Percentiles rank a stretch among this genome's conserved stretches.
Conservation (phyloP, 2,888 invertebrate species). For the Caenorhabditis drosophilae region DNA sequence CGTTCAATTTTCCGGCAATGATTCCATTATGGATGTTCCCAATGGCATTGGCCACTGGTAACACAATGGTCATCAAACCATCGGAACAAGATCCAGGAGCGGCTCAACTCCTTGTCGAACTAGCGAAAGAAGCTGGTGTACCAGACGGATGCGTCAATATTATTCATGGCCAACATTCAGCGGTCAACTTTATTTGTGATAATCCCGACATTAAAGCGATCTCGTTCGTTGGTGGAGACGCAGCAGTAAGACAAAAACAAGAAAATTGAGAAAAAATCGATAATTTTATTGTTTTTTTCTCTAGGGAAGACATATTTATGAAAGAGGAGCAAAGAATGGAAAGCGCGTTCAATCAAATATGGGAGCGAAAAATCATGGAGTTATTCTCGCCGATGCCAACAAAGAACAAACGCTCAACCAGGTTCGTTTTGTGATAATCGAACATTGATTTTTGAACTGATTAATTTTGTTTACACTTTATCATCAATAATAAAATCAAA, state of each 20-base stretch:
- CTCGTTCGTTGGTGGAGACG: constrained; percentile 96
- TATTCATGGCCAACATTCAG: constrained; percentile 90
- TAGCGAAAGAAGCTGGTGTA: constrained; percentile 85
- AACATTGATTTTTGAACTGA: too few relatives aligned
- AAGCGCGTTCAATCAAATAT: constrained; percentile 96
- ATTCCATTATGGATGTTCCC: constrained; percentile 91
- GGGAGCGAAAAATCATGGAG: constrained; percentile 99
- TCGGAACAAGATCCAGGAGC: constrained; percentile 98
- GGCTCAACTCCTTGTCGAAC: constrained; percentile 89
- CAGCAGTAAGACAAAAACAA: constrained; percentile 80
- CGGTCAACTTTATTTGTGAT: constrained; percentile 97
- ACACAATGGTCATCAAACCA: constrained; percentile 90
- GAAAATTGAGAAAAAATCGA: too few relatives aligned
- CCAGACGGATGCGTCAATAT: constrained; percentile 94
- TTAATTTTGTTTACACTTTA: not conserved
- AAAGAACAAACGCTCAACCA: constrained; percentile 94
- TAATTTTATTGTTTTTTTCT: constrained; percentile 25
- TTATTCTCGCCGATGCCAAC: constrained; percentile 94
- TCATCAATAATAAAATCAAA: not conserved
- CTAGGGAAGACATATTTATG: constrained; percentile 89
- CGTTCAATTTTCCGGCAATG: constrained; percentile 82
- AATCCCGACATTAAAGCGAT: constrained; percentile 93
- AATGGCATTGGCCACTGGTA: constrained; percentile 82
- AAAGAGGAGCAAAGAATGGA: constrained; percentile 86
- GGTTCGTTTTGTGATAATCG: constrained; percentile 57